Base-by-base conservation (phyloP, 2,888 invertebrate species). In the Zonitis immaculata region DNA sequence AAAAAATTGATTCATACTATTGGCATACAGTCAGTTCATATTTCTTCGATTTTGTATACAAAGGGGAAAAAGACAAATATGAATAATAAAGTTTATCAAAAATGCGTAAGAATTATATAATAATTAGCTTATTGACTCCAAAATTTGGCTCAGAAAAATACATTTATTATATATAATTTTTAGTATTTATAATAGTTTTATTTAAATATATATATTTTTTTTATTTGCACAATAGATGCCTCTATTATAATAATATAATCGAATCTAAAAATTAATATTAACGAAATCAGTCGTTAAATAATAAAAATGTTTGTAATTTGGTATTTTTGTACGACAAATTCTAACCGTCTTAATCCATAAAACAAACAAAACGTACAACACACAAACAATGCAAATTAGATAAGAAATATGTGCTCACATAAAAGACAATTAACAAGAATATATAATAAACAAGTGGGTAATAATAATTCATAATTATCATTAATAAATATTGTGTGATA, bases 121-220 rank as follows among this genome's bases (percentile, higher is more conserved):
- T n/a, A n/a, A 45, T 44, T 32, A 39, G 35, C 43, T 43, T 59
- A 62, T 62, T 62, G 61, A 59, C 61, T 60, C 54, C 57, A 56
- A 54, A 60, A 57, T 64, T 65, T 65, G 64, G 64, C 64, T 59
- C 56, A 58, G 52, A 56, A 59, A 56, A 58, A 59, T 63, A 61
- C 62, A 60, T 54, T 57, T 52, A 39, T 7, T 16, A 39, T 39
- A 39, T 52, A 26, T 51, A n/a, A n/a, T 5, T 22, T 22, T 22
- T 22, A 22, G 5, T 20, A 30, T 46, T 49, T 25, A 44, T 44
- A 11, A 44, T 22, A 12, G 11, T 44, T 44, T 25, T 47, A 47
- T 35, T n/a, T 18, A 32, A 32, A 47, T 52, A 47, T 30, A 7
- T 7, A 2, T 26, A 26, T 26, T 26, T 49, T 26, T 16, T 26